Base-by-base conservation (phyloP, 2,113 vertebrate species). In the Syngnathoides biaculeatus region DNA sequence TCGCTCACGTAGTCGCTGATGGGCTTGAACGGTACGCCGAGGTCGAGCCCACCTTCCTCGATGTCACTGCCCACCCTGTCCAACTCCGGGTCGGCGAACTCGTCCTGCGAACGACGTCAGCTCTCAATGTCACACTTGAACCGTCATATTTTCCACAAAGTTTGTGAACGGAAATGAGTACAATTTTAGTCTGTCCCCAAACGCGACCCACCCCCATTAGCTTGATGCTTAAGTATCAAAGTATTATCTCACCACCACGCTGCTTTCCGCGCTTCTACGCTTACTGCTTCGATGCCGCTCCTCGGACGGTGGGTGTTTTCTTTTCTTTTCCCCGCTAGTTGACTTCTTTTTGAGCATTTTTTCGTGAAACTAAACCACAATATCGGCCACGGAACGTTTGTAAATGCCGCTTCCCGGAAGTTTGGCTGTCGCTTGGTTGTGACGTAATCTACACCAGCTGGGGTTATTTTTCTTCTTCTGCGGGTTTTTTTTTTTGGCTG, bases 41-140 rank as follows among this genome's bases (percentile, higher is more conserved):
- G 93, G 82, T 99, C 95, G 56, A 99, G 86, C 38, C 96, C 96
- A 35, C 97, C 97, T 81, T 98, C 96, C 86, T 98, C 97, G 50
- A 97, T 89, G 83, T 99, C 96, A 82, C 96, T 98, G 57, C 94
- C 94, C 52, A 94, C 92, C 42, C 86, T 70, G 65, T 93, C 89
- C 72, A 94, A 90, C 39, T 91, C 91, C 27, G 91, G 85, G 61
- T 92, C 90, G 38, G 82, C 90, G 12, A 88, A 63, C 5, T 77
- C 89, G 35, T 90, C 90, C 56, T 94, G 95, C 43, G 80, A 75
- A 74, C 43, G 11, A 45, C 60, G 19, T 20, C 19, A 61, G 15
- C 1, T 24, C 39, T 38, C 1, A 57, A 15, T 19, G n/a, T 61
- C 15, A 45, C 2, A 38, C 10, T 20, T 38, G n/a, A 63, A 24